Conservation (phyloP, 2,888 invertebrate species). For the Malacosoma neustria region DNA sequence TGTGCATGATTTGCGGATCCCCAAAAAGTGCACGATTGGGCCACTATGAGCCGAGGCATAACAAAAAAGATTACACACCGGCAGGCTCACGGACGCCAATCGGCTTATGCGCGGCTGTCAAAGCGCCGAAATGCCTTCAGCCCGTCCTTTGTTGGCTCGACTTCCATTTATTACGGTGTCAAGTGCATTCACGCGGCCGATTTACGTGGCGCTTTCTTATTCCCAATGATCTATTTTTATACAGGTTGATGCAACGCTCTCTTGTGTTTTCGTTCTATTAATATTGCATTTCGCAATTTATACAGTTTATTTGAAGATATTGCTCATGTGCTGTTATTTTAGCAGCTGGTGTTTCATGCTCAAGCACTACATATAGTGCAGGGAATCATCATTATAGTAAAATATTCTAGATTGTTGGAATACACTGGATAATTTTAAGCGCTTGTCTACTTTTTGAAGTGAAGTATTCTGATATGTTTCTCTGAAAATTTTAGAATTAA, state of each 20-base stretch:
- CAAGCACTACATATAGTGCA: no score
- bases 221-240: constrained; percentile 26
- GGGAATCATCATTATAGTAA: no score
- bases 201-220: constrained; percentile 47
- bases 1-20: background rate
- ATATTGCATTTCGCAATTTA: background rate
- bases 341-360: no score
- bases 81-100: constrained; percentile 27
- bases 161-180: constrained; percentile 58
- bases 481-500: no score
- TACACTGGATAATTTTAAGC: no score
- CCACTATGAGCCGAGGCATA: constrained; percentile 15
- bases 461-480: no score
- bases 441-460: no score
- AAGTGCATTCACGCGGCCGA: constrained; percentile 49
- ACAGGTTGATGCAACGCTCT: constrained; percentile 22
- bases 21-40: constrained; percentile 7
- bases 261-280: constrained; percentile 5
- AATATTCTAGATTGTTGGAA: no score
- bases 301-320: background rate
- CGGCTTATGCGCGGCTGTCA: constrained; percentile 32
- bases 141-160: constrained; percentile 32
- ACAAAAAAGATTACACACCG: constrained; percentile 34
- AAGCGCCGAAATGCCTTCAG: constrained; percentile 31
- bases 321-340: background rate